Evolutionary conservation across 1,140 invertebrate genomes (phyloP), one percentile per base, ranked within the genome.

Genomic region (Neodiprion pinetum): DNA sequence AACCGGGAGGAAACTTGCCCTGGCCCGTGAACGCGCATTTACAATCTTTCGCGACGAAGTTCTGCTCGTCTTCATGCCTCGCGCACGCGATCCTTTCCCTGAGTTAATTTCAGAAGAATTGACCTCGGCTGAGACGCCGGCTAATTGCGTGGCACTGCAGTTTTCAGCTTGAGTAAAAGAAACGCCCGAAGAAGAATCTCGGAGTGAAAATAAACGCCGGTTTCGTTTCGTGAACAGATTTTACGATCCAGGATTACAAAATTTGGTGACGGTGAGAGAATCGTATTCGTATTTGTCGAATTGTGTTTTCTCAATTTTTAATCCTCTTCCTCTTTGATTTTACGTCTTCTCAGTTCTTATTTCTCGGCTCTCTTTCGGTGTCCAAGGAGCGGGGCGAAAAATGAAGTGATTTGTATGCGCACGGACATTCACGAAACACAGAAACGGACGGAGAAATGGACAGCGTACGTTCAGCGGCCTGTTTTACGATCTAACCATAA

Each of bases 391-490:
- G 14, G 12, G 21, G 23, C 53, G 9, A 75, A 75, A 80, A 86
- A 86, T 83, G 79, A 81, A 81, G 81, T 75, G 78, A 86, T 86
- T 86, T 78, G 83, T 85, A 85, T 85, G 84, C 83, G 71, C 79
- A 73, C 68, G 23, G 21, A 47, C 47, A 69, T 28, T 12, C 21
- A 69, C 68, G 47, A 28, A 28, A 69, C 12, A 69, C 61, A 66
- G 14, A 66, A n/a, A 66, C 21, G 61, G 61, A 66, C 14, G 61
- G 68, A 69, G 7, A 61, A 61, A 61, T 17, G 11, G 53, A 4
- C 11, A 61, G 53, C 11, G 28, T 40, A 40, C 28, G 4, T 61
- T 61, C n/a, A 17, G n/a, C 11, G 53, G n/a, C 7, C 53, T 61
- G 17, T 61, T 61, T 61, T 61, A 61, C 53, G 53, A 61, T 12